Conservation (phyloP, 1,140 invertebrate genomes). For the Cydia amplana region DNA sequence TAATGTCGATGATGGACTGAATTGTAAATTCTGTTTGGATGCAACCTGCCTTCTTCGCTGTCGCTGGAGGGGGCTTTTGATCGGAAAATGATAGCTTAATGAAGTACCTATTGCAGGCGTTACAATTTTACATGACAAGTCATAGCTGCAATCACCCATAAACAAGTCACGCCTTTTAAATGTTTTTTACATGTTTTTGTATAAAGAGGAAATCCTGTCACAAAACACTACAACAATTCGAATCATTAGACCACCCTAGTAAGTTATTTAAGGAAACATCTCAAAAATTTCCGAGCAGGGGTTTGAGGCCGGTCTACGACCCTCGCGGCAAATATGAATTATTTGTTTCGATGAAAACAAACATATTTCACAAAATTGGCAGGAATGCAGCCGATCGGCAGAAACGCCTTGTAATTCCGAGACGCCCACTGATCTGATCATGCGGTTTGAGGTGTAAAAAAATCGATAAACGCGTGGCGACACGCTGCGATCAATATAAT, state of each 20-base stretch:
- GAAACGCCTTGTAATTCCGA: constrained; percentile 71
- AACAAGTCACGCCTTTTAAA: not conserved
- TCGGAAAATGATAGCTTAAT: constrained; percentile 44
- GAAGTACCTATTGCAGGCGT: constrained; percentile 33
- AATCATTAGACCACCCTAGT: constrained; percentile 57
- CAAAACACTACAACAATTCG: constrained; percentile 39
- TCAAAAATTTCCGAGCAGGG: constrained; percentile 46
- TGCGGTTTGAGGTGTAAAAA: constrained; percentile 79
- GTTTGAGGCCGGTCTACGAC: constrained; percentile 40
- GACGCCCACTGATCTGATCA: constrained; percentile 70
- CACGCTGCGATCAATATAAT: constrained; percentile 75
- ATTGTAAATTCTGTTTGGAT: constrained; percentile 51
- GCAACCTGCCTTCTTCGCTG: constrained; percentile 38
- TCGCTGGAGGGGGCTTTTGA: constrained; percentile 43
- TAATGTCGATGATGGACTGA: constrained; percentile 50
- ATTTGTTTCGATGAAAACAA: constrained; percentile 70
- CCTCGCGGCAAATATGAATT: constrained; percentile 51
- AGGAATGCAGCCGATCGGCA: constrained; percentile 63
- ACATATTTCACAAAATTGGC: constrained; percentile 70
- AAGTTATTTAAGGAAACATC: constrained; percentile 62
- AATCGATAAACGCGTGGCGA: constrained; percentile 76
- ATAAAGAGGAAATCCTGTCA: constrained; percentile 24
- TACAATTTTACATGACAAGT: constrained; percentile 57
- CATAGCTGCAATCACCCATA: constrained; percentile 33
- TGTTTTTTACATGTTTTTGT: not conserved